A percentile compares a stretch with the other conserved stretches of the same genome.
Evolutionary conservation across 2,888 invertebrate species (phyloP).

Genomic region (Plagodis pulveraria): DNA sequence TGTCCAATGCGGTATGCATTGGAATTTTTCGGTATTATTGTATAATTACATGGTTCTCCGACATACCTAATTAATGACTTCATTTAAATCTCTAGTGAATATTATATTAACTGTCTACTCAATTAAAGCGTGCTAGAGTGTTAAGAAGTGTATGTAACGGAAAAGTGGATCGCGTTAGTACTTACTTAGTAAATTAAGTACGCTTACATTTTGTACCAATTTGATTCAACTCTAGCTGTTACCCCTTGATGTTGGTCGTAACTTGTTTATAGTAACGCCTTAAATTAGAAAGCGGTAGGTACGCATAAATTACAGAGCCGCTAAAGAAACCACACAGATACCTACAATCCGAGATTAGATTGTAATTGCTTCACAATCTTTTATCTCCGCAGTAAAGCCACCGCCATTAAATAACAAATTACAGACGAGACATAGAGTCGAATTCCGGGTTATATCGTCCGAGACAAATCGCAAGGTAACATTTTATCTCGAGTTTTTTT

Average conservation of each 20-base stretch:
- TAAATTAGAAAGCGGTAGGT: slow-evolving; percentile 66
- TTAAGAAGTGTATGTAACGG: no score
- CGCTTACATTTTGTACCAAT: no score
- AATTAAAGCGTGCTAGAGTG: no score
- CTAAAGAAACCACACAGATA: slow-evolving; percentile 50
- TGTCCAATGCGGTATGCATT: no score
- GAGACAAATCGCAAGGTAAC: slow-evolving; percentile 23
- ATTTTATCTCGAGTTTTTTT: slow-evolving; percentile 33
- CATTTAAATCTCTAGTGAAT: no score
- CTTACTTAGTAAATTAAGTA: no score
- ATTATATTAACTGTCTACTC: no score
- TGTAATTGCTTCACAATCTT: slow-evolving; percentile 48
- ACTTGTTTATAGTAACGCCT: slow-evolving; percentile 77
- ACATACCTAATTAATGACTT: no score
- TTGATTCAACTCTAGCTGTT: slow-evolving; percentile 52
- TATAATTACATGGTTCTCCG: no score
- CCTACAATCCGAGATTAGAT: slow-evolving; percentile 47
- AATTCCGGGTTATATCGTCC: slow-evolving; percentile 22
- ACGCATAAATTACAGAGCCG: slow-evolving; percentile 56
- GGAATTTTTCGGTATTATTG: no score
- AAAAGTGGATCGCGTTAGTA: no score
- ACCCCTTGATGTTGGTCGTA: slow-evolving; percentile 77
- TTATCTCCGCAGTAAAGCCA: slow-evolving; percentile 26
- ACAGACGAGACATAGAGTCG: slow-evolving; percentile 19
- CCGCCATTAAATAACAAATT: slow-evolving; percentile 31